Evolutionary conservation across 2,888 invertebrate genomes (phyloP).

Genomic region (Furcula furcula): DNA sequence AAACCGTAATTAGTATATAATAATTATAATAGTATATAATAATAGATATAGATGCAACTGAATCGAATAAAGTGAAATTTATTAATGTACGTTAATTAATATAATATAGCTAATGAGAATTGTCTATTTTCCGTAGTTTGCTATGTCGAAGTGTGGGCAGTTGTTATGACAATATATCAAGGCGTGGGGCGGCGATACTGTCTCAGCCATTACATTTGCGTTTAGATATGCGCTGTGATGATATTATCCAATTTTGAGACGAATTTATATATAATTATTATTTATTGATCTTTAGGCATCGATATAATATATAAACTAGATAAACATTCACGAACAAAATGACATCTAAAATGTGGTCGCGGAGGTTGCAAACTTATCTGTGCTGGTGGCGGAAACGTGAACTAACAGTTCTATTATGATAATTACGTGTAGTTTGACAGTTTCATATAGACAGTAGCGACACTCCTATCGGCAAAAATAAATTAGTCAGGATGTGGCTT

Average conservation of each 20-base stretch:
- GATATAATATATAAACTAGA: no score
- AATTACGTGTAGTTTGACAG: no score
- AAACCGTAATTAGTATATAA: conserved; percentile 20
- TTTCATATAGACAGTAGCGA: no score
- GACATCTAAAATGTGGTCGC: no score
- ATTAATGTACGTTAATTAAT: conserved; percentile 39
- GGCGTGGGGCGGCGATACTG: conserved; percentile 28
- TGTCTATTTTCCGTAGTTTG: conserved; percentile 75
- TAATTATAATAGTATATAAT: conserved; percentile 31
- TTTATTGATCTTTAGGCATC: no score
- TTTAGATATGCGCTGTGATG: conserved; percentile 30
- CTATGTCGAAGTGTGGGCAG: conserved; percentile 50
- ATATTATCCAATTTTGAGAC: background rate
- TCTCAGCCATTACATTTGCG: conserved; percentile 19
- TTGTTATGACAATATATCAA: conserved; percentile 55
- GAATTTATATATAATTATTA: background rate
- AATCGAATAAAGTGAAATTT: conserved; percentile 52
- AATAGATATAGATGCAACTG: conserved; percentile 52
- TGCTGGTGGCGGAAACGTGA: no score
- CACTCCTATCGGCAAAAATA: no score
- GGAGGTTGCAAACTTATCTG: no score
- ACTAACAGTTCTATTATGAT: no score
- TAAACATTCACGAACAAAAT: no score
- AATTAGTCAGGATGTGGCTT: no score
- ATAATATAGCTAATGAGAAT: conserved; percentile 48